Evolutionary conservation across 2,113 vertebrate species (phyloP).

Genomic region (Ranitomeya variabilis): DNA sequence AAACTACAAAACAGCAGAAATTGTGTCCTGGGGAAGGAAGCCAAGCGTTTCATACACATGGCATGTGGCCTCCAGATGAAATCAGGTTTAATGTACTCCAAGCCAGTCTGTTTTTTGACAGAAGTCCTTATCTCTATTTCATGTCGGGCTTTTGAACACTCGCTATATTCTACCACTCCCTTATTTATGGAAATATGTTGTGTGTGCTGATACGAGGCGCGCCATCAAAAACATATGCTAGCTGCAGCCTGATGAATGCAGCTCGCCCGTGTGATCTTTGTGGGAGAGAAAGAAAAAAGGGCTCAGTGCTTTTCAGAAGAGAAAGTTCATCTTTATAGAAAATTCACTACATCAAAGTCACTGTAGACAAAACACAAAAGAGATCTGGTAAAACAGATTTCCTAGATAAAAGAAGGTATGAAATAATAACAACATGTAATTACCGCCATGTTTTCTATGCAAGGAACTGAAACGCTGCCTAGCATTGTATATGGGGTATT

Average conservation of each 20-base stretch:
- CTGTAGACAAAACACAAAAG: slow-evolving; percentile 18
- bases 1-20: neutral
- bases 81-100: slow-evolving; percentile 11
- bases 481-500: neutral
- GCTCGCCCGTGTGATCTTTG: slow-evolving; percentile 35
- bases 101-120: slow-evolving; percentile 5
- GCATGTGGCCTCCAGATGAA: slow-evolving; percentile 50
- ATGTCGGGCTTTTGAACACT: slow-evolving; percentile 36
- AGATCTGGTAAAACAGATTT: slow-evolving; percentile 5
- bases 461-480: neutral
- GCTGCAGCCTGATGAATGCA: slow-evolving; percentile 32
- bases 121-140: slow-evolving; percentile 45
- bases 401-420: neutral
- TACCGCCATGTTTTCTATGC: neutral
- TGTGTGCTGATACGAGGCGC: slow-evolving; percentile 17
- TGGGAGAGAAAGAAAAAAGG: slow-evolving; percentile 11
- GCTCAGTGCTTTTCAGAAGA: slow-evolving; percentile 19
- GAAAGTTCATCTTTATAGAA: neutral
- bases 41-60: neutral
- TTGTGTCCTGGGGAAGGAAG: slow-evolving; percentile 24
- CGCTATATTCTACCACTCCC: slow-evolving; percentile 32
- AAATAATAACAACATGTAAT: slow-evolving; percentile 21
- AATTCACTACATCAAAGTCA: slow-evolving; percentile 34
- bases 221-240: slow-evolving; percentile 37
- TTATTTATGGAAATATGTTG: slow-evolving; percentile 37